Evolutionary conservation across 2,888 invertebrate genomes (phyloP), one percentile per base, ranked within the genome.

Genomic region (Hypomecis atomaria): DNA sequence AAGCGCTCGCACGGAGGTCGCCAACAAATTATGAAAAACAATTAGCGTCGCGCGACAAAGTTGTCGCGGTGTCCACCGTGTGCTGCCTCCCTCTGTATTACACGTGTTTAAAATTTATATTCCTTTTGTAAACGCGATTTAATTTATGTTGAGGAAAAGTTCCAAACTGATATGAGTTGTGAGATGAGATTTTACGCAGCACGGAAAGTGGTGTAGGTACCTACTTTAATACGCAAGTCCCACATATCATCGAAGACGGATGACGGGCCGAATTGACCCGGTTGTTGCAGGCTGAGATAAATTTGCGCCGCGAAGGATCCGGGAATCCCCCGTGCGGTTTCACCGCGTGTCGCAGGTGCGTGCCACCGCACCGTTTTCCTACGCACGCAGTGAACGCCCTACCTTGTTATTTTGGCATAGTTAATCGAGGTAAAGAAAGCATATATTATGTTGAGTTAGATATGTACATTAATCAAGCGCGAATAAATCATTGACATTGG

Each of bases 21-120:
- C 71, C 71, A 87, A 89, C 88, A 85, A 87, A 85, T 87, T 87
- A 84, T 75, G 78, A 89, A 89, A 88, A 89, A 87, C 88, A 89
- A 88, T 89, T 89, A 88, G 84, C 76, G 82, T 71, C 76, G 70
- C 76, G 71, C 73, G 77, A 75, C 74, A 75, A 77, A 80, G 78
- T 79, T 79, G 79, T 72, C 72, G 78, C 72, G 75, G 66, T 68
- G 75, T 70, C 72, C 72, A 65, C 68, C 64, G 65, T 65, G 72
- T 48, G 59, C 52, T 5, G 38, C 44, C 8, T 48, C 50, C 68
- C 65, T 36, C 49, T 62, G 55, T 48, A 49, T 58, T 70, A 79
- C 77, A 75, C 73, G 73, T 73, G 78, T 72, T 73, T 49, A 54
- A 59, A 68, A 76, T 78, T 72, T 74, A 77, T 61, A 60, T 79